A percentile compares a stretch with the other conserved stretches of the same genome.
Conservation (phyloP, 1,140 invertebrate genomes). For the Brachionus paranguensis region DNA sequence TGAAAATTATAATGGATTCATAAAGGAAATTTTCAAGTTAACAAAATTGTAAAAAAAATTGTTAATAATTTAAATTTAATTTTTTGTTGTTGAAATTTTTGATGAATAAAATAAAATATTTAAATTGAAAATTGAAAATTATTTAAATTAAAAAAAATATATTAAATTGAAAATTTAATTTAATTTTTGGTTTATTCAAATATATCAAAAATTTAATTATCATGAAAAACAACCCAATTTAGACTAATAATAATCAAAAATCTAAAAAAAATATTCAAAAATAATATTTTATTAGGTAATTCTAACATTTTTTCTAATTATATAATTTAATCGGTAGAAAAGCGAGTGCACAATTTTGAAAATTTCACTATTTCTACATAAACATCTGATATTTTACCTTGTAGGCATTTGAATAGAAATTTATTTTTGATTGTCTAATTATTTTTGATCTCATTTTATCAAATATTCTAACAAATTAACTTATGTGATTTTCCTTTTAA, state of each 20-base stretch:
- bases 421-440: not conserved
- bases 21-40: no score
- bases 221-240: no score
- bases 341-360: not conserved
- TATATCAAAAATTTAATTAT: no score
- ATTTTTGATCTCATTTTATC: not conserved
- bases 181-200: no score
- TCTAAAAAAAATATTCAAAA: not conserved
- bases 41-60: no score
- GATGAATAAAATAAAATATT: no score
- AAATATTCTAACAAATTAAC: slow-evolving; percentile 2
- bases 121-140: no score
- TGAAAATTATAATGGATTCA: no score
- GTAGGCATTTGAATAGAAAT: not conserved
- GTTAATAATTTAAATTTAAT: no score
- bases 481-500: not conserved
- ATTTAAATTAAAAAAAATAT: no score
- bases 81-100: no score
- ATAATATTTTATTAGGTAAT: not conserved
- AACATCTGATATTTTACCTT: not conserved
- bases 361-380: not conserved
- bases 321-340: not conserved
- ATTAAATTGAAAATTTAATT: no score
- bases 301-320: not conserved
- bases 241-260: not conserved